These are phyloP conservation scores for Mycalesis mineus DNA, from an alignment of 2,888 invertebrate genomes.

Conservation along the genomic window DNA sequence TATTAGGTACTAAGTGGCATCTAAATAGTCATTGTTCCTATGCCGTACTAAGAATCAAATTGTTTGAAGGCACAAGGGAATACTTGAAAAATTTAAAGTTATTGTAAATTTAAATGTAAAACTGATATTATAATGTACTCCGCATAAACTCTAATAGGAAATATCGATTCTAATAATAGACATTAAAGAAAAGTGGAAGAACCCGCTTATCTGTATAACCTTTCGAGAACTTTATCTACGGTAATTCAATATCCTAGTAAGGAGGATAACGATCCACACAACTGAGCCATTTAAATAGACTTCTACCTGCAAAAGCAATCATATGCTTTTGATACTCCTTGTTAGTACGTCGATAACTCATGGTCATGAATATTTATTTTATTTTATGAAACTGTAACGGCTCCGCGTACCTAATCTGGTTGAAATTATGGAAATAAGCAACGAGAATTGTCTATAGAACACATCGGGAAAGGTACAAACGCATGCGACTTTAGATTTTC, in stretches of 20 bases:
- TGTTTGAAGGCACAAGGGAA: too few relatives aligned
- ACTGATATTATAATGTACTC: too few relatives aligned
- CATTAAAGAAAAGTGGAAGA: background rate
- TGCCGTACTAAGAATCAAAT: too few relatives aligned
- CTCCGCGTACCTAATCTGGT: background rate
- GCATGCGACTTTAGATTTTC: background rate
- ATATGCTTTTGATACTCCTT: conserved; percentile 15
- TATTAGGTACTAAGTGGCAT: too few relatives aligned
- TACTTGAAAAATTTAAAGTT: too few relatives aligned
- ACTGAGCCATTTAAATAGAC: conserved; percentile 11
- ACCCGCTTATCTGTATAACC: conserved; percentile 5
- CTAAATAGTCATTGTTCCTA: too few relatives aligned
- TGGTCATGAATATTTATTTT: conserved; percentile 15
- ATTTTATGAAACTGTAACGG: conserved; percentile 7
- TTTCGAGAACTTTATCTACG: conserved; percentile 10
- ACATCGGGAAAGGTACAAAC: background rate
- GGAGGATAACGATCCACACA: conserved; percentile 15
- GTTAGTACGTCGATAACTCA: conserved; percentile 1
- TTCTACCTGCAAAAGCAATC: conserved; percentile 13
- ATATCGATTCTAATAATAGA: conserved; percentile 3
- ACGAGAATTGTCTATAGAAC: background rate
- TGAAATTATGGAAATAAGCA: conserved; percentile 1
- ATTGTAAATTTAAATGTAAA: too few relatives aligned
- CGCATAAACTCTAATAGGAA: background rate
- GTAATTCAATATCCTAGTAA: conserved; percentile 14